Evolutionary conservation across 2,797 vertebrate species (phyloP).

Genomic region (Pseudochirops cupreus): DNA sequence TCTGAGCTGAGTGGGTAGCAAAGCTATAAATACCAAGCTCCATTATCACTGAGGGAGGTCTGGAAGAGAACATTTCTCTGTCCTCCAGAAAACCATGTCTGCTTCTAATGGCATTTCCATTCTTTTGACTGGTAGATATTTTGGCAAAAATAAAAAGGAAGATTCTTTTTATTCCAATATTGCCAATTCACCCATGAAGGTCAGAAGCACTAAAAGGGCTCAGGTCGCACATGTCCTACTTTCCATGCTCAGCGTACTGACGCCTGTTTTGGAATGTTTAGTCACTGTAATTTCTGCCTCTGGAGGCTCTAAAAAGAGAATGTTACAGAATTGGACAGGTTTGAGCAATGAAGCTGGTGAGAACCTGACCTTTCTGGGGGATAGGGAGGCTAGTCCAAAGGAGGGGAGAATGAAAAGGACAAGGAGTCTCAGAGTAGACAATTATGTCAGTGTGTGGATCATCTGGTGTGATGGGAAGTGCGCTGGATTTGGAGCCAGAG

Average conservation of each 20-base stretch:
- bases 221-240: neutral
- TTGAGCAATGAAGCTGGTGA: neutral
- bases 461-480: neutral
- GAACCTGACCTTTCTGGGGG: accelerated
- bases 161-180: neutral
- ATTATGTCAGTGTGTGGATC: neutral
- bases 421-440: neutral
- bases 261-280: neutral
- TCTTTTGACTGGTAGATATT: constrained; percentile 7
- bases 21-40: neutral
- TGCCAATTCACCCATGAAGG: constrained; percentile 5
- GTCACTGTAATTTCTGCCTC: neutral
- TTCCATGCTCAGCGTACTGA: neutral
- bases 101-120: neutral
- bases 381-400: neutral
- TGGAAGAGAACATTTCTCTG: neutral
- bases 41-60: neutral
- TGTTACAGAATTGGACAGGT: neutral
- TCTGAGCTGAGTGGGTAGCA: neutral
- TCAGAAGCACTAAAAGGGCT: constrained; percentile 4
- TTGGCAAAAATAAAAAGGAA: neutral
- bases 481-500: neutral
- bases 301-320: neutral
- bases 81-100: neutral
- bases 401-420: neutral